Conservation (phyloP, 2,113 vertebrate genomes). For the Apodemus sylvaticus region DNA sequence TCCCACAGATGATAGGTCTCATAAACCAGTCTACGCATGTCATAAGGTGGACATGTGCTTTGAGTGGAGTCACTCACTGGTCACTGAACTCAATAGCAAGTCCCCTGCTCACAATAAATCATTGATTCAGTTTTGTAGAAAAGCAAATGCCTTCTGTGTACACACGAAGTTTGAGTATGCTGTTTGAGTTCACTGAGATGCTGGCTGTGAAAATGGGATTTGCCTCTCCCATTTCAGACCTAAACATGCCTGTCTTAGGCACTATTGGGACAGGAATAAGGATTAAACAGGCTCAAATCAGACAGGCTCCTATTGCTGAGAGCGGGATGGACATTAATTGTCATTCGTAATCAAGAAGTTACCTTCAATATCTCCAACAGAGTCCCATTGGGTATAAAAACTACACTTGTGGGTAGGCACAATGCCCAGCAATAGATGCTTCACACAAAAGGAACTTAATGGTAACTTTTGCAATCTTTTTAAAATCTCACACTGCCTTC, state of each 20-base stretch:
- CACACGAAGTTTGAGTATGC: neutral
- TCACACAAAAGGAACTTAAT: neutral
- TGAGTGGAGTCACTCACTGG: neutral
- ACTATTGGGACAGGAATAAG: neutral
- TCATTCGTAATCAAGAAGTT: neutral
- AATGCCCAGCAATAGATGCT: neutral
- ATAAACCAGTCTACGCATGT: neutral
- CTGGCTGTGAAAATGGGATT: neutral
- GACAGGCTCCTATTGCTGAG: neutral
- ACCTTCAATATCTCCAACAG: neutral
- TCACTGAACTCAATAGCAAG: too few relatives aligned
- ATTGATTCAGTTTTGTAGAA: neutral
- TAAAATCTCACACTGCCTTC: neutral
- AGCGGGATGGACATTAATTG: neutral
- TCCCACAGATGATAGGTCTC: neutral
- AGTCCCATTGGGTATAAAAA: neutral
- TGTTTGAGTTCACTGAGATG: neutral
- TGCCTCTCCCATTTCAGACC: neutral
- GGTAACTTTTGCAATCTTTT: neutral
- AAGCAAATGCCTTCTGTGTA: neutral
- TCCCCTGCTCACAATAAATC: neutral
- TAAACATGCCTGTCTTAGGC: neutral
- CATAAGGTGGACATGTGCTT: neutral
- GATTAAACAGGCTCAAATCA: neutral
- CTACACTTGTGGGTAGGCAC: neutral